Evolutionary conservation across 2,113 vertebrate species (phyloP).

Genomic region (Ginglymostoma cirratum): DNA sequence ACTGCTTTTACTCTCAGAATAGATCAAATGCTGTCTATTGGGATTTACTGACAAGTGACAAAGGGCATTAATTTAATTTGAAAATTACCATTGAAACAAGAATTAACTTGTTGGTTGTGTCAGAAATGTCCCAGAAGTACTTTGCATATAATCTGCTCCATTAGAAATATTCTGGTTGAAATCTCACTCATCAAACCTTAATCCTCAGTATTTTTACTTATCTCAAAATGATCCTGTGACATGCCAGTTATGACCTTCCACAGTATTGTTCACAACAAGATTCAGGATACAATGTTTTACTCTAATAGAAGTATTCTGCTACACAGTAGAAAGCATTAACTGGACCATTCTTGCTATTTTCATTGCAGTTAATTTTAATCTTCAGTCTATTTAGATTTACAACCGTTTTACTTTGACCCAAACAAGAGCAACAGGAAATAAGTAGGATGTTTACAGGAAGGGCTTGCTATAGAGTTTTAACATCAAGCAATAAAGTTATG

Average conservation of each 20-base stretch:
- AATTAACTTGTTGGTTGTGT: too few species aligned
- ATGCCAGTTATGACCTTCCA: background rate
- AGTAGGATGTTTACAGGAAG: background rate
- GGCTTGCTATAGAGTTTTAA: background rate
- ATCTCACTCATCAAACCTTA: background rate
- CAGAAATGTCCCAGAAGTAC: too few species aligned
- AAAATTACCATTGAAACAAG: too few species aligned
- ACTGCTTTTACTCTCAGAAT: too few species aligned
- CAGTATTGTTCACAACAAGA: too few species aligned
- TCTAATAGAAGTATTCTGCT: too few species aligned
- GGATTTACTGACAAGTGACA: too few species aligned
- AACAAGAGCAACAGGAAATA: background rate
- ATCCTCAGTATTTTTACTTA: background rate
- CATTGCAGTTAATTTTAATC: background rate
- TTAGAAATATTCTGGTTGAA: background rate
- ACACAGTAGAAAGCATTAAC: background rate
- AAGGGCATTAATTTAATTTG: too few species aligned
- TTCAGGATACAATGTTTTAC: too few species aligned
- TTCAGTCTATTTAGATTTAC: background rate
- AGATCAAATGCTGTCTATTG: too few species aligned
- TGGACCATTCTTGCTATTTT: background rate
- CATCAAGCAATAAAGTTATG: background rate
- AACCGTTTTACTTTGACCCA: background rate
- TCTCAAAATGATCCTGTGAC: background rate
- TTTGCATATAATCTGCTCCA: too few species aligned